Base-by-base conservation (phyloP, 2,888 invertebrate species). In the Acleris sparsana region DNA sequence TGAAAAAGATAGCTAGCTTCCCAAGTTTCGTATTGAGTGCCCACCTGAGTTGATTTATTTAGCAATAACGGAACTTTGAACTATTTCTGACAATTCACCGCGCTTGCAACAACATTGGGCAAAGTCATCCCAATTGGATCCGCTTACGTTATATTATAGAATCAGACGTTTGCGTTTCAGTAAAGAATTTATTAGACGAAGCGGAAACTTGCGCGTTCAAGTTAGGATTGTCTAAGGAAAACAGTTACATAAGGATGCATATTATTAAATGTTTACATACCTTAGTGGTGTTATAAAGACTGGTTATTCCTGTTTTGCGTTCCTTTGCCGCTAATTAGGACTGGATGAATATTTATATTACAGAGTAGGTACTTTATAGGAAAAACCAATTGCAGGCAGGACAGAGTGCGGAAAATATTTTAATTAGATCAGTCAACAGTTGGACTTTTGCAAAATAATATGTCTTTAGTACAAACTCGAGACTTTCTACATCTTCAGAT, bases 111-210 rank as follows among this genome's bases (percentile, higher is more conserved):
- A 59, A 59, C 11, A 55, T 64, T 64, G 59, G 53, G 64, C 64
- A 64, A 64, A 64, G 39, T 64, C 64, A 55, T 64, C 64, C 49
- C 53, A 44, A 64, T 64, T 59, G 43, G 64, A n/a, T 20, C 25
- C 53, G 53, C 49, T 59, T 53, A 44, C 57, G 57, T 62, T 49
- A 39, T 17, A 13, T 62, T 49, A 39, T 9, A 13, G 43, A 20
- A 16, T 29, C 22, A 22, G 16, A 1, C 25, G 57, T 46, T 57
- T 17, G 20, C 51, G 43, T 49, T 49, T 39, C 13, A 17, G 17
- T 20, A 25, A 46, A 9, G 1, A 3, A 20, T 7, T 39, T 22
- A 9, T 56, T 43, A 5, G 13, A 13, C 6, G 9, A 39, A 22
- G 4, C 44, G 18, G 3, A 44, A 43, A 56, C 22, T 7, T 7